A percentile compares a stretch with the other conserved stretches of the same genome.
Evolutionary conservation across 2,888 invertebrate genomes (phyloP).

Genomic region (Agriotes lineatus): DNA sequence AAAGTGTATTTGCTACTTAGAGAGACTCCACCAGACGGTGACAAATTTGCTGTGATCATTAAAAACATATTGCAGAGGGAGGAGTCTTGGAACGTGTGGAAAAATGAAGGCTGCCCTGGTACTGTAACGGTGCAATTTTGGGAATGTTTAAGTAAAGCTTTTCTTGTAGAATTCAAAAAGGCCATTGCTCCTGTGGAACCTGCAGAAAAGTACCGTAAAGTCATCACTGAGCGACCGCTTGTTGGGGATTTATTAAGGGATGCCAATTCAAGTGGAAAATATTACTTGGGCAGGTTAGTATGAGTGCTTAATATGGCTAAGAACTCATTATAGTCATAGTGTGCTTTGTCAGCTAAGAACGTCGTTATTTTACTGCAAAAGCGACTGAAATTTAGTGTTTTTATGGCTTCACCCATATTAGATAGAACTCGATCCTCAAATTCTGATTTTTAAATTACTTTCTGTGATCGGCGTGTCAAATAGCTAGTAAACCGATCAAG

Average conservation of each 20-base stretch:
- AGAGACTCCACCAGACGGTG: slow-evolving; percentile 94
- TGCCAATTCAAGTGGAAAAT: slow-evolving; percentile 78
- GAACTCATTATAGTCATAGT: no score
- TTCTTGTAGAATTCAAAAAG: slow-evolving; percentile 49
- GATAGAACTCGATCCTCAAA: no score
- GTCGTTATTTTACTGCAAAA: no score
- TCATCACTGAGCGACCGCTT: slow-evolving; percentile 68
- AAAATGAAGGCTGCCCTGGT: slow-evolving; percentile 95
- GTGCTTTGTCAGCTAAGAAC: no score
- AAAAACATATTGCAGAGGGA: slow-evolving; percentile 89
- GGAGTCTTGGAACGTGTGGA: slow-evolving; percentile 98
- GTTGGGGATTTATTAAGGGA: slow-evolving; percentile 85
- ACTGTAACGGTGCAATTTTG: no score
- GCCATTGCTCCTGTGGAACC: slow-evolving; percentile 42
- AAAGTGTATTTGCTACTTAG: slow-evolving; percentile 83
- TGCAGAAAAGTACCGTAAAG: slow-evolving; percentile 48
- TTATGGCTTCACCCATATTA: no score
- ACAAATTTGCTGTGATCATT: slow-evolving; percentile 85
- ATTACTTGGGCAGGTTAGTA: slow-evolving; percentile 82
- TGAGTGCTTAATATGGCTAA: no score
- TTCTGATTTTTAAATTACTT: no score
- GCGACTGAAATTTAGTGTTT: no score
- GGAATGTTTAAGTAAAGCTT: no score
- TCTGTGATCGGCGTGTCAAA: no score
- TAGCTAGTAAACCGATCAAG: no score